phyloP scores from a whole-genome alignment of 1,140 invertebrate species.

The Vanessa tameamea region DNA sequence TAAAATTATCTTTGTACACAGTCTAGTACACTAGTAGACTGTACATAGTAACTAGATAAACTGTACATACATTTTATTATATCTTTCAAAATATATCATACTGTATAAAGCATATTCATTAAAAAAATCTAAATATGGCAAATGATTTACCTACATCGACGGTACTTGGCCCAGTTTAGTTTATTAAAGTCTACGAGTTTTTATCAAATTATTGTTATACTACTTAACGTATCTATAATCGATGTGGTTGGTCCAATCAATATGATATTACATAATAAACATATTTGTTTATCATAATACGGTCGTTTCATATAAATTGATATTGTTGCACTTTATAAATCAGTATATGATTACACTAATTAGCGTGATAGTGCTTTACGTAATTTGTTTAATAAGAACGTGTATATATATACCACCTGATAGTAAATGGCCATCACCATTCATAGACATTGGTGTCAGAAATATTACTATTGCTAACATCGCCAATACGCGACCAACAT shows the following conservation, averaged over 20 bases:
- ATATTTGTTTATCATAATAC: conserved; percentile 1
- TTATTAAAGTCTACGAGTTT: not conserved
- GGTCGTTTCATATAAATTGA: conserved; percentile 14
- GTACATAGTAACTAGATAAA: too few species aligned
- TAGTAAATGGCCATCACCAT: too few species aligned
- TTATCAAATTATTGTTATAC: conserved; percentile 11
- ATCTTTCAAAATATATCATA: not conserved
- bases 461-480: too few species aligned
- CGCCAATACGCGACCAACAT: too few species aligned
- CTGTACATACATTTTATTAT: not conserved
- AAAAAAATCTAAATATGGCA: conserved; percentile 63
- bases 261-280: not conserved
- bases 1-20: too few species aligned
- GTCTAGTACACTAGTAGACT: too few species aligned
- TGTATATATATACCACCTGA: too few species aligned
- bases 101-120: not conserved
- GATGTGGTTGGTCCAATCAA: not conserved
- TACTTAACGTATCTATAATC: not conserved
- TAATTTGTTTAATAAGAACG: not conserved
- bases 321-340: conserved; percentile 20
- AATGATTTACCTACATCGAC: conserved; percentile 72
- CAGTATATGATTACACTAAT: conserved; percentile 2
- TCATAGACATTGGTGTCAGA: too few species aligned
- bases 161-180: conserved; percentile 52
- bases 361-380: conserved; percentile 9